Percentiles rank a stretch among this genome's conserved stretches.
Evolutionary conservation across 2,797 vertebrate species (phyloP).

Genomic region (Protosalanx chinensis): DNA sequence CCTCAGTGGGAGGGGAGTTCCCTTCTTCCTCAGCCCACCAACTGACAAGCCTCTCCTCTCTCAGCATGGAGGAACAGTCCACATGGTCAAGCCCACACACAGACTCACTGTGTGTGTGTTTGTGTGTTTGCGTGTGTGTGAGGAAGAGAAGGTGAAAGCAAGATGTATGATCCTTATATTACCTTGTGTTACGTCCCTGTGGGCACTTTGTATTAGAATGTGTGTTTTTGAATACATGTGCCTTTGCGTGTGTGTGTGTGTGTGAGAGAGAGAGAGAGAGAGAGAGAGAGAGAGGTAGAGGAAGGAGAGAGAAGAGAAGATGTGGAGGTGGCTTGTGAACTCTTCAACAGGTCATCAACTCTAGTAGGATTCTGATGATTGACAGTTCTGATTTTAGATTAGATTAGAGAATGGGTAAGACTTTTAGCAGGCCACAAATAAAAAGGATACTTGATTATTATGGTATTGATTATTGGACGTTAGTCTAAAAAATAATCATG

Average conservation of each 20-base stretch:
- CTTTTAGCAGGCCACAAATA: too few species aligned
- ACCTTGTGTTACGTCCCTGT: not conserved
- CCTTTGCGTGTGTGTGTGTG: not conserved
- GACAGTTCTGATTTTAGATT: too few species aligned
- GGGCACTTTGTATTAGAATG: constrained; percentile 14
- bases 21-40: constrained; percentile 39
- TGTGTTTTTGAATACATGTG: not conserved
- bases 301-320: not conserved
- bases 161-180: not conserved
- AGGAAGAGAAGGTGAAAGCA: not conserved
- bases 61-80: constrained; percentile 33
- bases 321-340: not conserved
- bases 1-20: constrained; percentile 44
- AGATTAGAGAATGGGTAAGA: too few species aligned
- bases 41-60: constrained; percentile 44
- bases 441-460: too few species aligned
- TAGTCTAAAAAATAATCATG: too few species aligned
- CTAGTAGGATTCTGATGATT: not conserved
- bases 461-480: too few species aligned
- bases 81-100: not conserved
- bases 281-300: constrained; percentile 36
- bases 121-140: not conserved
- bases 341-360: constrained; percentile 17
- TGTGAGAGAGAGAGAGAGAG: constrained; percentile 14
- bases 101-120: not conserved